A percentile compares a stretch with the other conserved stretches of the same genome.
These are phyloP conservation scores for Isoperla grammatica DNA, from an alignment of 2,888 invertebrate genomes.

Conservation along the genomic window DNA sequence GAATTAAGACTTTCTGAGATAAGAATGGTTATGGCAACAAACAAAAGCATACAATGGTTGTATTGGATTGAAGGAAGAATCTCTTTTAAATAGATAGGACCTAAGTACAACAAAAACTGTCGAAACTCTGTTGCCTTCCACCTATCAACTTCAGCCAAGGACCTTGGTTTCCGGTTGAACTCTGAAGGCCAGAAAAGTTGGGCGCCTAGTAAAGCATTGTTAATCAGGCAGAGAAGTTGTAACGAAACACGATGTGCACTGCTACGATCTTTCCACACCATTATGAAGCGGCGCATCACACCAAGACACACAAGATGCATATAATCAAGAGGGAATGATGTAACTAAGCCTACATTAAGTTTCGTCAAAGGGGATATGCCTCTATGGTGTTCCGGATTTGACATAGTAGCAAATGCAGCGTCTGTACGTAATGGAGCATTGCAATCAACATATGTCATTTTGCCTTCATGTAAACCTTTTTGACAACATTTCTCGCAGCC, in stretches of 20 bases:
- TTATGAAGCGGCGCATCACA: too few relatives aligned
- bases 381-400: too few relatives aligned
- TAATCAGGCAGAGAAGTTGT: too few relatives aligned
- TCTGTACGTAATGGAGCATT: neutral
- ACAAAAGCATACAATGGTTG: slow-evolving; percentile 13
- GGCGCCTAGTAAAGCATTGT: too few relatives aligned
- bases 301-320: too few relatives aligned
- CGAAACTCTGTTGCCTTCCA: slow-evolving; percentile 38
- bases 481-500: slow-evolving; percentile 3
- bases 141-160: slow-evolving; percentile 32
- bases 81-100: slow-evolving; percentile 33
- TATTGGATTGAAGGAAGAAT: slow-evolving; percentile 17
- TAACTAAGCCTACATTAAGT: too few relatives aligned
- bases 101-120: slow-evolving; percentile 34
- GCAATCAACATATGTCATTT: neutral
- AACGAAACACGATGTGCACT: slow-evolving; percentile 1
- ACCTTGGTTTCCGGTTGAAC: slow-evolving; percentile 35
- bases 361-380: too few relatives aligned
- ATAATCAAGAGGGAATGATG: too few relatives aligned
- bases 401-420: neutral
- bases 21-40: too few relatives aligned
- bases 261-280: too few relatives aligned
- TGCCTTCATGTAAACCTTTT: neutral
- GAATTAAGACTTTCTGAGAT: too few relatives aligned
- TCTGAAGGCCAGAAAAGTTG: slow-evolving; percentile 23